A percentile compares a stretch with the other conserved stretches of the same genome.
phyloP scores from a whole-genome alignment of 2,888 invertebrate genomes.

The Taenaris catops region DNA sequence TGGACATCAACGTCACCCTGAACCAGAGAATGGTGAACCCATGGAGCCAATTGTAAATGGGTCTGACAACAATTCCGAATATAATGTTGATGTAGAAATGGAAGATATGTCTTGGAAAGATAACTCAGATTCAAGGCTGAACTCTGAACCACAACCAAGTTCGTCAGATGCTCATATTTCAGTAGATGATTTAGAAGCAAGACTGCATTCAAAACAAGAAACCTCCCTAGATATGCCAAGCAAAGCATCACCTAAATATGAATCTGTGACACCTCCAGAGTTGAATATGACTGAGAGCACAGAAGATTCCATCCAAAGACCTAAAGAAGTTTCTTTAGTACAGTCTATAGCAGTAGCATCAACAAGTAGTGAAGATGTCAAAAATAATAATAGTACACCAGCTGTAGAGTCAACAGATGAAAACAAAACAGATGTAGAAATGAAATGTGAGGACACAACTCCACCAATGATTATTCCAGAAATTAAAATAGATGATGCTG shows the following conservation, averaged over 20 bases:
- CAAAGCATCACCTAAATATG: conserved; percentile 45
- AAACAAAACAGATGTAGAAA: conserved; percentile 43
- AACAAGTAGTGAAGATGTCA: conserved; percentile 29
- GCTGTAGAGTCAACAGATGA: conserved; percentile 19
- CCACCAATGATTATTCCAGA: conserved; percentile 51
- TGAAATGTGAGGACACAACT: conserved; percentile 36
- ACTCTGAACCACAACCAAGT: conserved; percentile 55
- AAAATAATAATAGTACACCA: conserved; percentile 31
- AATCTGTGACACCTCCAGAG: conserved; percentile 54
- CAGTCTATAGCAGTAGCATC: conserved; percentile 26
- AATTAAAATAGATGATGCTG: conserved; percentile 65
- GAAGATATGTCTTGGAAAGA: conserved; percentile 75
- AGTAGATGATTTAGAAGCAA: conserved; percentile 59
- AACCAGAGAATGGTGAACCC: conserved; percentile 84
- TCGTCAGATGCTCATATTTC: conserved; percentile 64
- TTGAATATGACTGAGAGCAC: conserved; percentile 33
- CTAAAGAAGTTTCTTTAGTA: conserved; percentile 17
- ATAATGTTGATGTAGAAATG: conserved; percentile 77
- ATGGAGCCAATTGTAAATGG: conserved; percentile 81
- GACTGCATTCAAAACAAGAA: conserved; percentile 69
- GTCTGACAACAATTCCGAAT: conserved; percentile 76
- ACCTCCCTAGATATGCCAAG: conserved; percentile 47
- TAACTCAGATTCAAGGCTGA: conserved; percentile 45
- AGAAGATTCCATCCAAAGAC: conserved; percentile 18
- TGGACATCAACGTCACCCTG: conserved; percentile 78